These are phyloP conservation scores for Lucinisca nassula DNA, from an alignment of 2,888 invertebrate genomes.

Conservation along the genomic window DNA sequence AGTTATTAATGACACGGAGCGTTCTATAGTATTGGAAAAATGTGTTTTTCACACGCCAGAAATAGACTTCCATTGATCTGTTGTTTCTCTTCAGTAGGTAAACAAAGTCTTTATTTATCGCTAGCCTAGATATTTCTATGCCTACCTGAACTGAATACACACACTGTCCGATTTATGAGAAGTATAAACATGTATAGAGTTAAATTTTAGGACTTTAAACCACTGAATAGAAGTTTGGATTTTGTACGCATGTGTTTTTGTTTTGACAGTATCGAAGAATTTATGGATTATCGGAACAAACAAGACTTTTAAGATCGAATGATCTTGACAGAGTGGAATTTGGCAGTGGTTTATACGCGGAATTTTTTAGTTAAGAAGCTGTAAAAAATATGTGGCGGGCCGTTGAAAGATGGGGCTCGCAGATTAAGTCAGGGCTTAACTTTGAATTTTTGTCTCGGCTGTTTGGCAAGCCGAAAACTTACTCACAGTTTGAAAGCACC, in stretches of 20 bases:
- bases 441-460: slow-evolving; percentile 50
- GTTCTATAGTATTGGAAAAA: slow-evolving; percentile 11
- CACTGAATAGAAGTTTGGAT: neutral
- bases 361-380: too few relatives aligned
- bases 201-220: neutral
- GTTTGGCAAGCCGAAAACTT: slow-evolving; percentile 47
- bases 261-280: neutral
- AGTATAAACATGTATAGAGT: neutral
- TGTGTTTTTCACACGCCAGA: neutral
- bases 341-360: neutral
- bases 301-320: neutral
- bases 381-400: slow-evolving; percentile 35
- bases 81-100: neutral
- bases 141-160: neutral
- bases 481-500: slow-evolving; percentile 50
- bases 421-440: slow-evolving; percentile 48
- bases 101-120: slow-evolving; percentile 3
- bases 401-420: slow-evolving; percentile 60
- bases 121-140: neutral
- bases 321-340: neutral
- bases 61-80: neutral
- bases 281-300: neutral
- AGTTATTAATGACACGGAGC: too few relatives aligned
- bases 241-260: neutral
- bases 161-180: neutral